Percentiles rank a stretch among this genome's conserved stretches.
Evolutionary conservation across 2,888 invertebrate species (phyloP).

Genomic region (Polydrusus cervinus): DNA sequence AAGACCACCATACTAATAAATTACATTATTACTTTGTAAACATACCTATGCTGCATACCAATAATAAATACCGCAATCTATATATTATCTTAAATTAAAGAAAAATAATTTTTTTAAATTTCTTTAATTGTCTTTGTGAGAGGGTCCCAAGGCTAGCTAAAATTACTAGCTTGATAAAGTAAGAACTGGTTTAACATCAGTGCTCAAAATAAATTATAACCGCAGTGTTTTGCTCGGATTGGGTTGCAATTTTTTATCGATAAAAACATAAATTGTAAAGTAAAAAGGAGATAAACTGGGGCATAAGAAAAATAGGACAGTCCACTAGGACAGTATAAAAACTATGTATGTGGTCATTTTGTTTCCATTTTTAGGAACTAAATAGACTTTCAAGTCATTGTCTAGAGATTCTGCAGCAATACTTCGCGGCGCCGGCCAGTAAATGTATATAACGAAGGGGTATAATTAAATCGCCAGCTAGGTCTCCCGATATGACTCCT

Average conservation of each 20-base stretch:
- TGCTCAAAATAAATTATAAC: slow-evolving; percentile 17
- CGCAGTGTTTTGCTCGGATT: not conserved
- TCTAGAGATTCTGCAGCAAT: too few relatives aligned
- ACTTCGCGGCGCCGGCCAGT: too few relatives aligned
- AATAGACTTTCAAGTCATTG: too few relatives aligned
- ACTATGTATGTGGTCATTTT: too few relatives aligned
- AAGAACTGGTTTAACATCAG: slow-evolving; percentile 12
- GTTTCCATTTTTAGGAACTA: too few relatives aligned
- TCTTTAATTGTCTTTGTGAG: slow-evolving; percentile 29
- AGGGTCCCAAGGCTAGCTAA: slow-evolving; percentile 15
- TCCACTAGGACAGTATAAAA: too few relatives aligned
- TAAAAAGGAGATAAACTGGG: too few relatives aligned
- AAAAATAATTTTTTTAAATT: slow-evolving; percentile 19
- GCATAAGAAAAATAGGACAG: too few relatives aligned
- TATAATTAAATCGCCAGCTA: too few relatives aligned
- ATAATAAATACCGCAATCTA: slow-evolving; percentile 33
- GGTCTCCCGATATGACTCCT: too few relatives aligned
- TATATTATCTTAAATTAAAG: slow-evolving; percentile 35
- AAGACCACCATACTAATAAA: slow-evolving; percentile 40
- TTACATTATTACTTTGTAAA: slow-evolving; percentile 43
- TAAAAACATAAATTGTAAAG: not conserved
- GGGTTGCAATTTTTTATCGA: not conserved
- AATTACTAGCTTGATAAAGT: slow-evolving; percentile 27
- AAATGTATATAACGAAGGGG: too few relatives aligned
- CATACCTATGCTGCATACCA: slow-evolving; percentile 34